Evolutionary conservation across 2,888 invertebrate genomes (phyloP).

Genomic region (Lysandra coridon): DNA sequence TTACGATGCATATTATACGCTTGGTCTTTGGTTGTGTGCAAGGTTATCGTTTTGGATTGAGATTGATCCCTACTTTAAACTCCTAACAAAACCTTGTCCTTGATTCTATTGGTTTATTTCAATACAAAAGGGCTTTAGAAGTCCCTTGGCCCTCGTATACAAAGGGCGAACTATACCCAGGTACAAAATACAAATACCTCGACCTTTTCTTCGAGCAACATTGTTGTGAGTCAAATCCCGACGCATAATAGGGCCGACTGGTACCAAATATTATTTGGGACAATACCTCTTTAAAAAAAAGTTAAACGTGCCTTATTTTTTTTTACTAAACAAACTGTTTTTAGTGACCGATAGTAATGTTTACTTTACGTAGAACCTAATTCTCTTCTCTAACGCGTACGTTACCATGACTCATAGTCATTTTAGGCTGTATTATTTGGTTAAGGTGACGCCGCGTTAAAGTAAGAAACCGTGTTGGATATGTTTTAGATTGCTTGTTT

Average conservation of each 20-base stretch:
- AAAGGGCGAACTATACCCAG: neutral
- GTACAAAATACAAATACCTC: slow-evolving; percentile 13
- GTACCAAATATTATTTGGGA: neutral
- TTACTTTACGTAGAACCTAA: neutral
- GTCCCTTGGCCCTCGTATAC: slow-evolving; percentile 5
- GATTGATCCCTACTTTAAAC: neutral
- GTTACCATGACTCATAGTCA: neutral
- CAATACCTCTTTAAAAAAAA: neutral
- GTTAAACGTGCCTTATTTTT: neutral
- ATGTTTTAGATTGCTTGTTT: no score
- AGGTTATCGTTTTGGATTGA: no score
- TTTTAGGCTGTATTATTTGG: neutral
- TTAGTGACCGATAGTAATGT: neutral
- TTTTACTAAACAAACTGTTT: neutral
- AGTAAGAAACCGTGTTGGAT: no score
- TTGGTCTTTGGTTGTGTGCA: no score
- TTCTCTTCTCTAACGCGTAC: neutral
- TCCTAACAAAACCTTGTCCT: neutral
- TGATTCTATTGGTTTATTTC: neutral
- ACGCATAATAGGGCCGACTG: neutral
- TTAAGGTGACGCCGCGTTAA: no score
- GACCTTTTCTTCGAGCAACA: neutral
- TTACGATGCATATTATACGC: no score
- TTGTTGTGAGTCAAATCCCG: neutral
- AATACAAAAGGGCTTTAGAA: slow-evolving; percentile 17